A percentile compares a stretch with the other conserved stretches of the same genome.
Conservation (phyloP, 1,140 invertebrate species). For the Drosophila lacteicornis region DNA sequence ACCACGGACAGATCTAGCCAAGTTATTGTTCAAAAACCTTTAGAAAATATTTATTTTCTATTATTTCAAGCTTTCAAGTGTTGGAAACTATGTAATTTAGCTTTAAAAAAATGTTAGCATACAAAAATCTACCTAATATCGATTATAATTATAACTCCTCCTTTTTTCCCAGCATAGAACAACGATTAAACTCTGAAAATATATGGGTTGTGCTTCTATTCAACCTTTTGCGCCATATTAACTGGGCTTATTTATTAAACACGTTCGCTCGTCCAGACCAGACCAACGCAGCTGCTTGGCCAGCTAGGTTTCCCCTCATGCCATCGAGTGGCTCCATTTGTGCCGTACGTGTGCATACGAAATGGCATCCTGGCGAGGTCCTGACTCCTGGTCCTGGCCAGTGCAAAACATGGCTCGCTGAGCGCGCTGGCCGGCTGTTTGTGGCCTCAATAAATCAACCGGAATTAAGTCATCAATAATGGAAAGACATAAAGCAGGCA, state of each 20-base stretch:
- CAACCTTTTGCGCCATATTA: conserved; percentile 69
- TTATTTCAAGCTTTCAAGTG: no score
- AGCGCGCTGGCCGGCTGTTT: conserved; percentile 64
- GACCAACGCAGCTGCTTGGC: conserved; percentile 12
- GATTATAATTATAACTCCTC: no score
- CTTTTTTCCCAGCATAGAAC: neutral
- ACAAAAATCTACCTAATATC: no score
- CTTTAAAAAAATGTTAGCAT: no score
- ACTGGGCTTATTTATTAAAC: conserved; percentile 78
- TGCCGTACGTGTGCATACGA: conserved; percentile 67
- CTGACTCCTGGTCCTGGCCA: conserved; percentile 32
- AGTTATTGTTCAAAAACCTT: no score
- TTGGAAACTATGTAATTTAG: no score
- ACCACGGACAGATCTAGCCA: no score
- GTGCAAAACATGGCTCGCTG: conserved; percentile 33
- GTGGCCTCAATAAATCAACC: conserved; percentile 81
- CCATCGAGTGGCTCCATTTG: conserved; percentile 31
- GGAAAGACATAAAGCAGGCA: conserved; percentile 78
- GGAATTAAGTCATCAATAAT: conserved; percentile 82
- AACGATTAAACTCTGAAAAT: conserved; percentile 17
- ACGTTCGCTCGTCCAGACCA: conserved; percentile 40
- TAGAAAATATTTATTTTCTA: no score
- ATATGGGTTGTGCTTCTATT: conserved; percentile 22
- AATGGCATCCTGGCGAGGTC: conserved; percentile 51
- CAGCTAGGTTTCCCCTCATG: neutral